phyloP scores from a whole-genome alignment of 1,140 invertebrate genomes.

The Chironomus tepperi region DNA sequence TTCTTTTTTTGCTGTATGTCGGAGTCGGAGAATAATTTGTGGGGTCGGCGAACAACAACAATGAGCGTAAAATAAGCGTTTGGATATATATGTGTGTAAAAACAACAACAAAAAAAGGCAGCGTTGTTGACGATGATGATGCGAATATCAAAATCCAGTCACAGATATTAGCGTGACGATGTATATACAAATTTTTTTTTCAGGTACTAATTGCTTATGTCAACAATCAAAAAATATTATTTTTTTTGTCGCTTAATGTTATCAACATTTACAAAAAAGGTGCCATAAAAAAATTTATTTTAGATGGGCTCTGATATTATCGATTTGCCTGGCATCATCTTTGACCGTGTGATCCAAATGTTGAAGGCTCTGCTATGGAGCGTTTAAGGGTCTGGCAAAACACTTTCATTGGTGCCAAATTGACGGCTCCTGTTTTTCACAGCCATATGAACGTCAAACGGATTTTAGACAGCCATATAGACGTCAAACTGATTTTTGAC shows the following conservation, averaged over 20 bases:
- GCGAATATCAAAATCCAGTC: not conserved
- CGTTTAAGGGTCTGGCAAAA: no score
- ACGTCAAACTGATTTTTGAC: no score
- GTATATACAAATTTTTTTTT: not conserved
- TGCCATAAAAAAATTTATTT: not conserved
- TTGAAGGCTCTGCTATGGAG: no score
- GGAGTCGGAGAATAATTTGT: not conserved
- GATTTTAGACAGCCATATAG: no score
- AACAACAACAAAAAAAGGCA: not conserved
- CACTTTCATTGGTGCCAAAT: no score
- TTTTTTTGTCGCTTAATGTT: not conserved
- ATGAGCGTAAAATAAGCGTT: not conserved
- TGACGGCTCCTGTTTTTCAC: no score
- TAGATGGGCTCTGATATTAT: no score
- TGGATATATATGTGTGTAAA: not conserved
- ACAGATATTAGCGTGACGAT: not conserved
- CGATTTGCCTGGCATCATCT: no score
- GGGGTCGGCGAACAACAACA: not conserved
- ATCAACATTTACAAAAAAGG: no score
- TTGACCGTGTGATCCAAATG: no score
- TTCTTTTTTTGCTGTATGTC: no score
- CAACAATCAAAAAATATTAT: not conserved
- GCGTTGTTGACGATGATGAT: not conserved
- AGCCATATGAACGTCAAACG: no score
- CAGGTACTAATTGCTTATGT: constrained; percentile 2